Conservation (phyloP, 2,797 vertebrate species). For the Acanthurus lineatus region DNA sequence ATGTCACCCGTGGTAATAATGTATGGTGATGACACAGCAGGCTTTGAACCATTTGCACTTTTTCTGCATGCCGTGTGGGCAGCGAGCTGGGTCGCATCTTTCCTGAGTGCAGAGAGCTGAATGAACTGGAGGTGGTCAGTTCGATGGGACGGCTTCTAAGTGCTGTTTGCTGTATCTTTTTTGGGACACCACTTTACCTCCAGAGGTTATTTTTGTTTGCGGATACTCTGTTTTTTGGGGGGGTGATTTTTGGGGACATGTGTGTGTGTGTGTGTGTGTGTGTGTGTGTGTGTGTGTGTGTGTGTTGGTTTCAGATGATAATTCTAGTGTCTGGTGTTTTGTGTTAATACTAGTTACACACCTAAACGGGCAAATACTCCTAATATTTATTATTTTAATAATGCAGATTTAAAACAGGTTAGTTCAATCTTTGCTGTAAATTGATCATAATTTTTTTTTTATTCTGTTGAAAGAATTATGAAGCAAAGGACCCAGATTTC, state of each 20-base stretch:
- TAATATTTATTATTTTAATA: neutral
- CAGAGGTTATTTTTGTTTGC: constrained; percentile 5
- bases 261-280: neutral
- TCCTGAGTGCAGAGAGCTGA: constrained; percentile 38
- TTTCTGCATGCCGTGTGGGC: constrained; percentile 55
- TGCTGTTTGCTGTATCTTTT: constrained; percentile 24
- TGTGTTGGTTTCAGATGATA: neutral
- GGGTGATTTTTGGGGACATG: neutral
- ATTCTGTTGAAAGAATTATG: neutral
- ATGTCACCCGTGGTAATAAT: constrained; percentile 74
- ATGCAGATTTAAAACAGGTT: constrained; percentile 9
- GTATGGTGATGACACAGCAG: constrained; percentile 70
- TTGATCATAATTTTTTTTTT: neutral
- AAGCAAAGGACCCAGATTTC: neutral
- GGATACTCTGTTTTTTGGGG: neutral
- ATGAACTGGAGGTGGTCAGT: constrained; percentile 19
- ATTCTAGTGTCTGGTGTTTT: neutral
- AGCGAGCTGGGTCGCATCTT: constrained; percentile 57
- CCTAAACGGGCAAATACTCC: neutral
- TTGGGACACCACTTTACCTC: neutral
- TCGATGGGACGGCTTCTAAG: constrained; percentile 26
- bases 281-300: neutral
- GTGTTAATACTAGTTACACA: constrained; percentile 9
- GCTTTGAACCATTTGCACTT: constrained; percentile 63
- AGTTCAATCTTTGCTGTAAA: neutral